These are phyloP conservation scores for Girardia tigrina DNA, from an alignment of 2,888 invertebrate species.

Conservation along the genomic window DNA sequence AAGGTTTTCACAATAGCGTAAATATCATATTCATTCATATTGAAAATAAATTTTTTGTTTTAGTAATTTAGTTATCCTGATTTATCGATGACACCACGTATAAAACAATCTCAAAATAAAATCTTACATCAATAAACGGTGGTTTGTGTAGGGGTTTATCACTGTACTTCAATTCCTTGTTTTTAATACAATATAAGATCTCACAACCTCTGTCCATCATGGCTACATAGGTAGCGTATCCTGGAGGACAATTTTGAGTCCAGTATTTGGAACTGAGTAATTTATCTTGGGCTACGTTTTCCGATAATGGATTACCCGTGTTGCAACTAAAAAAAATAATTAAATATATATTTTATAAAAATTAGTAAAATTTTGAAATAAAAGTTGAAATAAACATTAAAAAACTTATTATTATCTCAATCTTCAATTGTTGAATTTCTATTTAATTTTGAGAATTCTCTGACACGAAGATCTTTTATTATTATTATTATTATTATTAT, in stretches of 20 bases:
- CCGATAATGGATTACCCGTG: neutral
- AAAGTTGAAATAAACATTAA: neutral
- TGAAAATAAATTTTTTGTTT: no score
- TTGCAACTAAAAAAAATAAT: neutral
- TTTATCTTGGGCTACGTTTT: neutral
- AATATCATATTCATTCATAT: no score
- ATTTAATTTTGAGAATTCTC: no score
- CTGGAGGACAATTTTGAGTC: neutral
- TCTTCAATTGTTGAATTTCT: no score
- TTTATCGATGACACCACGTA: no score
- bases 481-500: no score
- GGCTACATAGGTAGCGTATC: neutral
- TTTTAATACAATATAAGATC: neutral
- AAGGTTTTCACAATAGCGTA: no score
- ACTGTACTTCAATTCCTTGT: slow-evolving; percentile 38
- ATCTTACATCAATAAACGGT: slow-evolving; percentile 37
- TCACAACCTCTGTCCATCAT: neutral
- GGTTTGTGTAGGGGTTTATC: slow-evolving; percentile 40
- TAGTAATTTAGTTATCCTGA: no score
- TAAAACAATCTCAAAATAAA: no score
- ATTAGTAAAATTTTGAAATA: neutral
- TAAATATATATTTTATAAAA: slow-evolving; percentile 28
- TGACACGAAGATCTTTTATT: no score
- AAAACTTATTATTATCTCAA: no score
- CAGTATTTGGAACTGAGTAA: neutral